Evolutionary conservation across 37 sponge, comb jelly and placozoan species (phyloP).

Genomic region (Eunapius fragilis): DNA sequence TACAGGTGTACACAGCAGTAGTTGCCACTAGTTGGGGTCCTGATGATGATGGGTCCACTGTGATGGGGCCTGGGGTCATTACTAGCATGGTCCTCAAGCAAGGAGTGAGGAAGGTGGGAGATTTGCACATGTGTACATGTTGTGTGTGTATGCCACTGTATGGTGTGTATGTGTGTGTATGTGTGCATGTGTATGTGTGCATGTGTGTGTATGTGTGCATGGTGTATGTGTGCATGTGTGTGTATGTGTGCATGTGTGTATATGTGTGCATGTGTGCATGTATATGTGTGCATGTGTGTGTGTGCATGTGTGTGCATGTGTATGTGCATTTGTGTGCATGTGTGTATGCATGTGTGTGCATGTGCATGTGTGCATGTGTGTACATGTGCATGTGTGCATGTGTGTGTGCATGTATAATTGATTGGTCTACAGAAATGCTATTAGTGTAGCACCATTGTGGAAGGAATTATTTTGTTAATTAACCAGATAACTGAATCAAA

Average conservation of each 20-base stretch:
- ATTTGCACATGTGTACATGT: neutral
- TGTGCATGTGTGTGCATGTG: neutral
- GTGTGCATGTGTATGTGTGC: neutral
- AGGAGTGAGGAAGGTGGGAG: constrained; percentile 66
- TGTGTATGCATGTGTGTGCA: neutral
- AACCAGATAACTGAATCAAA: neutral
- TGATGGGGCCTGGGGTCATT: constrained; percentile 89
- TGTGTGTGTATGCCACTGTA: neutral
- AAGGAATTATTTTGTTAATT: neutral
- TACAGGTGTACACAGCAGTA: constrained; percentile 81
- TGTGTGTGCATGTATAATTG: constrained; percentile 1
- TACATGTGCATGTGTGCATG: neutral
- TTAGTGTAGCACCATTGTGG: neutral
- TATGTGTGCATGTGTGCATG: neutral
- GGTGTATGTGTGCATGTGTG: too few species aligned
- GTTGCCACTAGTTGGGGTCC: constrained; percentile 98
- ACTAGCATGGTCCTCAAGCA: constrained; percentile 56
- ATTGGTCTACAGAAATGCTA: neutral
- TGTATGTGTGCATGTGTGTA: neutral
- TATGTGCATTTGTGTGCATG: neutral
- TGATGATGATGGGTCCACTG: constrained; percentile 86
- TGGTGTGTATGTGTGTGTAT: neutral
- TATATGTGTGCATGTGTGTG: neutral
- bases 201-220: too few species aligned
- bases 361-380: neutral